Evolutionary conservation across 2,113 vertebrate genomes (phyloP).

Genomic region (Tetrax tetrax): DNA sequence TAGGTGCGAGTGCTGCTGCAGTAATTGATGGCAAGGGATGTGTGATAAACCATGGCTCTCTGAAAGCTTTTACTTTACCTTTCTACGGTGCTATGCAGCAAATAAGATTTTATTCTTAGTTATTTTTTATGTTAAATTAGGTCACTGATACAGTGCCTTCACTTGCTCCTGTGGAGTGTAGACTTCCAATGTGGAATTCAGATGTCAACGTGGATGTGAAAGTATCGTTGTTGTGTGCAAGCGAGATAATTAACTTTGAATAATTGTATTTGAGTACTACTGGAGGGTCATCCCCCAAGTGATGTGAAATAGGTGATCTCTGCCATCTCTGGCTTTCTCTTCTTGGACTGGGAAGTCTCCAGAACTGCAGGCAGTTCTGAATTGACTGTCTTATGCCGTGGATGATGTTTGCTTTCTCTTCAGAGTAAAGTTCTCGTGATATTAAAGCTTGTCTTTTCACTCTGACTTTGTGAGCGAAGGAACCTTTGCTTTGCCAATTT

Average conservation of each 20-base stretch:
- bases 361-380: background rate
- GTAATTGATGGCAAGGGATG: background rate
- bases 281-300: background rate
- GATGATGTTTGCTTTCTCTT: background rate
- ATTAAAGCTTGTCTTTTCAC: background rate
- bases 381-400: no score
- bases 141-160: background rate
- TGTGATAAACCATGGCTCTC: background rate
- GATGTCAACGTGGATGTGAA: rapidly evolving
- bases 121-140: background rate
- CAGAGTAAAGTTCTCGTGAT: background rate
- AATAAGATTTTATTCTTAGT: background rate
- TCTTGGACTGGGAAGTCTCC: background rate
- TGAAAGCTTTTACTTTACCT: background rate
- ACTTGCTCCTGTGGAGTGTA: background rate
- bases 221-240: background rate
- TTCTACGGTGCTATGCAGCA: background rate
- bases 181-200: rapidly evolving
- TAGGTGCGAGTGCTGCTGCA: background rate
- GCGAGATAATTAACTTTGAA: background rate
- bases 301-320: background rate
- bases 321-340: background rate
- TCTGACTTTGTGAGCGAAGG: background rate
- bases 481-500: background rate
- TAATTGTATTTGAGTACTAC: background rate